Evolutionary conservation across 2,888 invertebrate genomes (phyloP).

Genomic region (Salticus scenicus): DNA sequence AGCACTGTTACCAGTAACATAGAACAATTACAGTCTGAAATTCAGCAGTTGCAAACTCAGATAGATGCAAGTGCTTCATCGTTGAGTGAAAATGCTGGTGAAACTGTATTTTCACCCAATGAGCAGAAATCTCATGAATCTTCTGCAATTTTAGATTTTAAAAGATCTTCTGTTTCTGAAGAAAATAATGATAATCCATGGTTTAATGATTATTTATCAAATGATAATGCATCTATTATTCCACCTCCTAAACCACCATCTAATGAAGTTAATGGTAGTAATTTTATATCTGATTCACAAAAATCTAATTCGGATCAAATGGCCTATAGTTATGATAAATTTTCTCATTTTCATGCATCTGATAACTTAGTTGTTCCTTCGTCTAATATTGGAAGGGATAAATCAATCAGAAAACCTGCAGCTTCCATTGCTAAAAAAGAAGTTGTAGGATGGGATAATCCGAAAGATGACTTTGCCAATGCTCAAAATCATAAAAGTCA

Average conservation of each 20-base stretch:
- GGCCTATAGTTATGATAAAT: not conserved
- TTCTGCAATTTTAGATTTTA: not conserved
- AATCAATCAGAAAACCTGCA: not conserved
- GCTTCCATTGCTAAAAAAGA: not conserved
- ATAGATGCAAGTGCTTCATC: not conserved
- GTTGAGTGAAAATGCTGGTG: not conserved
- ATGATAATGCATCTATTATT: not conserved
- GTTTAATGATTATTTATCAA: not conserved
- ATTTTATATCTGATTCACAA: not conserved
- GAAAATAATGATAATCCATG: constrained; percentile 10
- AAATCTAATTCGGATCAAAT: not conserved
- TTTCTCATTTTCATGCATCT: no score
- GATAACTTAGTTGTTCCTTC: not conserved
- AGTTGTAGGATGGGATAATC: constrained; percentile 2
- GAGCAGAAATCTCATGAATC: not conserved
- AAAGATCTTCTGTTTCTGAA: not conserved
- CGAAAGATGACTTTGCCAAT: not conserved
- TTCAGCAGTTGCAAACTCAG: not conserved
- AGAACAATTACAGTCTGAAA: not conserved
- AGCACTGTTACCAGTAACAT: not conserved
- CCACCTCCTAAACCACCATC: not conserved
- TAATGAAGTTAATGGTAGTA: not conserved
- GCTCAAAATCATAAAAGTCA: not conserved
- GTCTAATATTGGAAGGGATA: no score
- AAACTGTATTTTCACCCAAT: not conserved